Percentiles rank a stretch among this genome's conserved stretches.
Conservation (phyloP, 2,888 invertebrate genomes). For the Lysandra coridon region DNA sequence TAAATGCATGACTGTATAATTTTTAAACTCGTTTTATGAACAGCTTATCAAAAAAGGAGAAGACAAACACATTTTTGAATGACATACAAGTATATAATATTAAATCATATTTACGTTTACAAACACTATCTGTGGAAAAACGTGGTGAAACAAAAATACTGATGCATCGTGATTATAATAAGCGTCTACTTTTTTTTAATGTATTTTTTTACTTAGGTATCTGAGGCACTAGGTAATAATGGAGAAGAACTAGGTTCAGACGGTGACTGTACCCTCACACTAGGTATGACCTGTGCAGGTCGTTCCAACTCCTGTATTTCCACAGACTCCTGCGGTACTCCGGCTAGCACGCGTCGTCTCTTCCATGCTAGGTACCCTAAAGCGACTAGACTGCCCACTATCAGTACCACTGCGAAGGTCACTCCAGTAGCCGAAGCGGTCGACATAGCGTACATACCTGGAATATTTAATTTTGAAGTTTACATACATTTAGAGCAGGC, state of each 20-base stretch:
- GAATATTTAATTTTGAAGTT: slow-evolving; percentile 27
- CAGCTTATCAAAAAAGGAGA: no score
- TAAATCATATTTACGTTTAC: no score
- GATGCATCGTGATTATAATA: no score
- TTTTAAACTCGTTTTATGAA: no score
- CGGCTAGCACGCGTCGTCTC: slow-evolving; percentile 55
- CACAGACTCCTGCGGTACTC: slow-evolving; percentile 47
- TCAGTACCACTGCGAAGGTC: slow-evolving; percentile 57
- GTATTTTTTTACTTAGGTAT: neutral
- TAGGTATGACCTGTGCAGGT: slow-evolving; percentile 46
- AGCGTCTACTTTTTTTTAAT: no score
- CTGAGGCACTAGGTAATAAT: slow-evolving; percentile 37
- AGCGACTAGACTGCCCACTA: slow-evolving; percentile 49
- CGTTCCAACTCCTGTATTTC: slow-evolving; percentile 50
- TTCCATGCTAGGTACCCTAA: slow-evolving; percentile 62
- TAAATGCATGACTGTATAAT: no score
- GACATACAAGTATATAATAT: no score
- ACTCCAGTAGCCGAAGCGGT: slow-evolving; percentile 68
- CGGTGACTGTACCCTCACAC: slow-evolving; percentile 55
- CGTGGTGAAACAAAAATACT: no score
- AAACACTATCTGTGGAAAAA: no score
- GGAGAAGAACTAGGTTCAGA: slow-evolving; percentile 51
- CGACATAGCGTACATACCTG: slow-evolving; percentile 67
- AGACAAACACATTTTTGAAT: no score
- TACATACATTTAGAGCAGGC: no score